A percentile compares a stretch with the other conserved stretches of the same genome.
These are phyloP conservation scores for Tragelaphus eurycerus DNA, from an alignment of 2,797 vertebrate species.

Conservation along the genomic window DNA sequence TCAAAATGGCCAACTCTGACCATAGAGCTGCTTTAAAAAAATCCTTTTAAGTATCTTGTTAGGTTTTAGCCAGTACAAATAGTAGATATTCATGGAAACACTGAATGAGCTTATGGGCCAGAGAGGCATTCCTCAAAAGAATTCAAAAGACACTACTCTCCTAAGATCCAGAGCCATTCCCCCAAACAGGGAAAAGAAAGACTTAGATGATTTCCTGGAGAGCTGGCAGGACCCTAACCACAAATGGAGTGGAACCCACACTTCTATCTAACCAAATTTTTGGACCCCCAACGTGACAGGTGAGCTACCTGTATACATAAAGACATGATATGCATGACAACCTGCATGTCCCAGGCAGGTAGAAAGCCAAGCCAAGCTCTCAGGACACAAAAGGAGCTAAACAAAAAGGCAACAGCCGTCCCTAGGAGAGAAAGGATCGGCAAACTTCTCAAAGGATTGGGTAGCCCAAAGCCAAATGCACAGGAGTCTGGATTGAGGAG, in stretches of 20 bases:
- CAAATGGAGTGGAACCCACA: not conserved
- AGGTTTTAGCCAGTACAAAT: not conserved
- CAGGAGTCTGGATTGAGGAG: not conserved
- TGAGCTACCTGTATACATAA: not conserved
- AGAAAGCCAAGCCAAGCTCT: not conserved
- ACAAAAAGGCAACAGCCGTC: not conserved
- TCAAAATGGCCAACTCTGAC: not conserved
- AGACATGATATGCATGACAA: not conserved
- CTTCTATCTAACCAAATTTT: not conserved
- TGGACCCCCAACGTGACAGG: not conserved
- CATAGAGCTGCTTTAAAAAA: not conserved
- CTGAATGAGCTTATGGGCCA: not conserved
- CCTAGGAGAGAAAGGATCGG: not conserved
- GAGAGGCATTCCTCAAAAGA: not conserved
- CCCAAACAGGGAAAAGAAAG: not conserved
- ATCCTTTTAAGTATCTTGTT: not conserved
- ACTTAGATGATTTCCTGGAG: not conserved
- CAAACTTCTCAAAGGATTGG: not conserved
- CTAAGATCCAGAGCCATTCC: not conserved
- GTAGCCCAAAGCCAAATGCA: not conserved
- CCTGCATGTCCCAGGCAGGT: not conserved
- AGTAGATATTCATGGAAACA: not conserved
- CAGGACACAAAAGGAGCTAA: not conserved
- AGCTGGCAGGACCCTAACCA: not conserved
- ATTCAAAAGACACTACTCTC: not conserved